These are phyloP conservation scores for Cercocebus atys DNA, from an alignment of 2,113 vertebrate genomes.

Conservation along the genomic window DNA sequence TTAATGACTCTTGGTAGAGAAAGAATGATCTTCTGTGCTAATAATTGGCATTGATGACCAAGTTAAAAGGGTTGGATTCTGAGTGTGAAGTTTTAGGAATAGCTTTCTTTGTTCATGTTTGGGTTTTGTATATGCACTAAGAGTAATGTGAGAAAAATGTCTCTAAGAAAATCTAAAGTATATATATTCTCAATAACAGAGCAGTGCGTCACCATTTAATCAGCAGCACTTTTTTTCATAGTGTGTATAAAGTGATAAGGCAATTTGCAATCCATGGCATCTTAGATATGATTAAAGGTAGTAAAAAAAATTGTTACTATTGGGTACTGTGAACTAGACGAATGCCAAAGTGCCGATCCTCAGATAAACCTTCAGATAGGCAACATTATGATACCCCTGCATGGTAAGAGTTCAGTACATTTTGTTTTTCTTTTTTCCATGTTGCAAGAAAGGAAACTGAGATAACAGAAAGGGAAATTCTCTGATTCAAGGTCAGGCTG, in stretches of 20 bases:
- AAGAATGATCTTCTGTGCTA: not conserved
- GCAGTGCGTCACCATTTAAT: not conserved
- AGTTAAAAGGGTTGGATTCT: not conserved
- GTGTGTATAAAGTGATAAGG: not conserved
- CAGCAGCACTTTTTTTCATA: not conserved
- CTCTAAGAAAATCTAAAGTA: not conserved
- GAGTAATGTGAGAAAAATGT: not conserved
- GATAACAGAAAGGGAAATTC: not conserved
- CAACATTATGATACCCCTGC: not conserved
- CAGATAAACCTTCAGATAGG: not conserved
- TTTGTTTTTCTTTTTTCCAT: not conserved
- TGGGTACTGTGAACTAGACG: not conserved
- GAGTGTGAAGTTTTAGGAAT: not conserved
- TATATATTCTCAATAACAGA: not conserved
- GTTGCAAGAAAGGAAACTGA: not conserved
- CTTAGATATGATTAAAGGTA: not conserved
- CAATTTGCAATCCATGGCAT: not conserved
- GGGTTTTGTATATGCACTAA: not conserved
- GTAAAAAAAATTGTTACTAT: not conserved
- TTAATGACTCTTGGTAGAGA: not conserved
- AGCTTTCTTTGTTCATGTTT: not conserved
- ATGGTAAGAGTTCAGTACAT: not conserved
- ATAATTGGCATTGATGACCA: not conserved
- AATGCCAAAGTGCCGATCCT: not conserved
- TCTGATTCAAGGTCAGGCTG: accelerated